Evolutionary conservation across 2,113 vertebrate genomes (phyloP).

Genomic region (Typhlomys cinereus): DNA sequence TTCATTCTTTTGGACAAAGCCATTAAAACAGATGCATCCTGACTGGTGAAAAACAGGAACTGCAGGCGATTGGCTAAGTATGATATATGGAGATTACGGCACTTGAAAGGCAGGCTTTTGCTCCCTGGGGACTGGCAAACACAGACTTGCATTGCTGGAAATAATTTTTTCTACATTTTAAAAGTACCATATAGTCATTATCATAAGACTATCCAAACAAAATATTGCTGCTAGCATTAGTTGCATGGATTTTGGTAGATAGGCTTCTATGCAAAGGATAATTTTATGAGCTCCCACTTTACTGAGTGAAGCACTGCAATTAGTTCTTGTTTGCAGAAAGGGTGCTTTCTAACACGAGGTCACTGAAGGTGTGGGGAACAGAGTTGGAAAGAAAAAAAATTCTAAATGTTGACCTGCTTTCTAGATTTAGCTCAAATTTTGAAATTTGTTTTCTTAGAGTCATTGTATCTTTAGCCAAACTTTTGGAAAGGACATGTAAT

Average conservation of each 20-base stretch:
- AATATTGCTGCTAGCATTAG: background rate
- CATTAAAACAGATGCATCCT: no score
- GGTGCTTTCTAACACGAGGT: constrained; percentile 27
- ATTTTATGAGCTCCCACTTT: constrained; percentile 19
- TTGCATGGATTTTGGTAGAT: background rate
- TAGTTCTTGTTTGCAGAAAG: constrained; percentile 27
- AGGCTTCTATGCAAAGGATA: background rate
- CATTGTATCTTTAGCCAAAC: background rate
- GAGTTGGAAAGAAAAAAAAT: constrained; percentile 44
- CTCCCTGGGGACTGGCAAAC: no score
- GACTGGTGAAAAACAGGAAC: no score
- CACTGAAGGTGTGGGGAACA: constrained; percentile 48
- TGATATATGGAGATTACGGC: no score
- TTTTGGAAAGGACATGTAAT: background rate
- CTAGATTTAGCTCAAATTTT: constrained; percentile 31
- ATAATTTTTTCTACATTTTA: no score
- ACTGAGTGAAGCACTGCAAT: background rate
- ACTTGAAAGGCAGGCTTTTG: no score
- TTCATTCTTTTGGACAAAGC: no score
- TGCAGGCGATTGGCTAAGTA: no score
- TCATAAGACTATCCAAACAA: background rate
- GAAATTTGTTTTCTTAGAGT: background rate
- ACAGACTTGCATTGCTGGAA: no score
- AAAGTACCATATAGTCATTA: background rate
- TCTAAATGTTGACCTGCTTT: constrained; percentile 47